Evolutionary conservation across 2,797 vertebrate species (phyloP).

Genomic region (Centropyge bicolor): DNA sequence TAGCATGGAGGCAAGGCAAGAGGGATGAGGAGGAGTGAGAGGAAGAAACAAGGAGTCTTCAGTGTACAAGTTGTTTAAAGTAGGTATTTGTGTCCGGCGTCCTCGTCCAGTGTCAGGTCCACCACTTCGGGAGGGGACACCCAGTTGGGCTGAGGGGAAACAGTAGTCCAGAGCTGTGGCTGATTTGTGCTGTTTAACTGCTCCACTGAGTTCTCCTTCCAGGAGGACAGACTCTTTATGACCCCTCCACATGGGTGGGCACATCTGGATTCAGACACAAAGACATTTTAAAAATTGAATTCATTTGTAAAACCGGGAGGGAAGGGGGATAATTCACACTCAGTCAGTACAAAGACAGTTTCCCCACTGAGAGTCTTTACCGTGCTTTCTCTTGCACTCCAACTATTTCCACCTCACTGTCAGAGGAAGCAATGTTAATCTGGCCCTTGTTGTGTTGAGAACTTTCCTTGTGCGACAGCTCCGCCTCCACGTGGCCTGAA

Average conservation of each 20-base stretch:
- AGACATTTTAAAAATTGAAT: slow-evolving; percentile 9
- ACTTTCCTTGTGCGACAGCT: slow-evolving; percentile 86
- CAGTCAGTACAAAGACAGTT: background rate
- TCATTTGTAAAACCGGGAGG: slow-evolving; percentile 3
- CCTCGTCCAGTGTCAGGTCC: slow-evolving; percentile 97
- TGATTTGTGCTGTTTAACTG: slow-evolving; percentile 87
- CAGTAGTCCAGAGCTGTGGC: slow-evolving; percentile 91
- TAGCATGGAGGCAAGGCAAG: slow-evolving; percentile 72
- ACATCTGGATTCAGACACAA: slow-evolving; percentile 80
- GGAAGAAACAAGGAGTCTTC: slow-evolving; percentile 67
- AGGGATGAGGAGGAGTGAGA: slow-evolving; percentile 70
- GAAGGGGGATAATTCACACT: background rate
- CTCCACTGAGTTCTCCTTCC: slow-evolving; percentile 89
- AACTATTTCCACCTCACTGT: slow-evolving; percentile 98
- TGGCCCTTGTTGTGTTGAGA: slow-evolving; percentile 89
- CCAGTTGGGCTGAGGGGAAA: slow-evolving; percentile 93
- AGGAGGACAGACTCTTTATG: slow-evolving; percentile 95
- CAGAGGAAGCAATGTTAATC: slow-evolving; percentile 93
- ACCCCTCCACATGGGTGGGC: slow-evolving; percentile 94
- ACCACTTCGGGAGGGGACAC: slow-evolving; percentile 95
- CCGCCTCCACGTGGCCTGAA: slow-evolving; percentile 90
- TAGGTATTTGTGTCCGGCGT: slow-evolving; percentile 94
- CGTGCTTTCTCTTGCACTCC: slow-evolving; percentile 96
- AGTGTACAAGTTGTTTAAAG: slow-evolving; percentile 87
- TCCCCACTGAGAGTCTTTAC: slow-evolving; percentile 76